Evolutionary conservation across 2,888 invertebrate species (phyloP).

Genomic region (Drosophila stalkeri): DNA sequence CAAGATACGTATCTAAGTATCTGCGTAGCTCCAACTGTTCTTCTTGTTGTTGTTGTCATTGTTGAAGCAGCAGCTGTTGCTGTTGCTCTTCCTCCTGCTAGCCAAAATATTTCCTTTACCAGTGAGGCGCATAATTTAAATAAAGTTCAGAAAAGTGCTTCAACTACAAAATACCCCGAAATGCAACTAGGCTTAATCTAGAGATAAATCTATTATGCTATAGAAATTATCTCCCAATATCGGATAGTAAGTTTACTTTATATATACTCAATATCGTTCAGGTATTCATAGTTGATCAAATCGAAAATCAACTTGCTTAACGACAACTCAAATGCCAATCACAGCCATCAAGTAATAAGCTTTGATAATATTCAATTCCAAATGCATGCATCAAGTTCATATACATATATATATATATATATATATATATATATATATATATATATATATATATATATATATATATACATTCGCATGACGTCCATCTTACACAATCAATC

Average conservation of each 20-base stretch:
- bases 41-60: slow-evolving; percentile 31
- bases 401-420: background rate
- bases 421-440: background rate
- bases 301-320: too few species aligned
- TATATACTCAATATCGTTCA: too few species aligned
- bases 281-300: too few species aligned
- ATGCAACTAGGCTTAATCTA: background rate
- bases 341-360: too few species aligned
- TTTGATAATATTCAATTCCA: too few species aligned
- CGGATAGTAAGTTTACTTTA: too few species aligned
- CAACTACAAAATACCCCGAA: background rate
- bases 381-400: too few species aligned
- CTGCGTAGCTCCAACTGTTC: slow-evolving; percentile 29
- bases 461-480: background rate
- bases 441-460: background rate
- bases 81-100: slow-evolving; percentile 3
- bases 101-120: slow-evolving; percentile 43
- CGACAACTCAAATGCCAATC: too few species aligned
- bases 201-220: too few species aligned
- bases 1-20: slow-evolving; percentile 23
- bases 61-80: slow-evolving; percentile 47
- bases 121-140: slow-evolving; percentile 44
- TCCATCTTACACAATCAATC: slow-evolving; percentile 3
- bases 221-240: too few species aligned
- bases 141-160: background rate